Evolutionary conservation across 2,888 invertebrate genomes (phyloP).

Genomic region (Osmoderma eremita): DNA sequence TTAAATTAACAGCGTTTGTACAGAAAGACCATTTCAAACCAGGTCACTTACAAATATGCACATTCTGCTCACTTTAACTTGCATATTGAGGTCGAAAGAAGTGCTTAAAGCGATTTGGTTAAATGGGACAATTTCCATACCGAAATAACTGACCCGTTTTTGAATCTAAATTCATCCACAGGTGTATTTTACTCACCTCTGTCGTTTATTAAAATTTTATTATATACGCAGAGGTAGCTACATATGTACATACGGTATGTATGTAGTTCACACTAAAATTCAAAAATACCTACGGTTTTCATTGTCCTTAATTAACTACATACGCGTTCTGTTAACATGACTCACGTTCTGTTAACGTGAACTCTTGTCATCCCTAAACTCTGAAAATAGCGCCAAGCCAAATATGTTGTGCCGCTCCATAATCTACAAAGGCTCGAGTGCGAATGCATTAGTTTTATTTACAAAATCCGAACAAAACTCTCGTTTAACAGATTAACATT

Average conservation of each 20-base stretch:
- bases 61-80: background rate
- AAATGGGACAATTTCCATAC: conserved; percentile 9
- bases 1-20: too few species aligned
- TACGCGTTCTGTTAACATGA: conserved; percentile 4
- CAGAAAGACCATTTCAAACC: background rate
- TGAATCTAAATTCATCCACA: conserved; percentile 1
- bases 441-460: conserved; percentile 15
- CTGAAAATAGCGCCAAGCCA: conserved; percentile 12
- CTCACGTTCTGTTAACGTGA: conserved; percentile 19
- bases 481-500: background rate
- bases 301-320: conserved; percentile 19
- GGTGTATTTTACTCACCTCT: conserved; percentile 4
- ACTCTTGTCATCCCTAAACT: conserved; percentile 15
- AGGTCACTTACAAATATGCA: background rate
- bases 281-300: conserved; percentile 5
- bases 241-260: background rate
- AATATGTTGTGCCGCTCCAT: background rate
- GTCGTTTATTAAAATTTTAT: background rate
- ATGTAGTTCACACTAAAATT: background rate
- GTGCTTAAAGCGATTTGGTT: background rate
- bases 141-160: conserved; percentile 28
- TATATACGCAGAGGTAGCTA: background rate
- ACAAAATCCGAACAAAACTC: conserved; percentile 6
- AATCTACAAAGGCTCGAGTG: background rate
- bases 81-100: background rate